Conservation (phyloP, 2,888 invertebrate species). For the Periphyllus acericola region DNA sequence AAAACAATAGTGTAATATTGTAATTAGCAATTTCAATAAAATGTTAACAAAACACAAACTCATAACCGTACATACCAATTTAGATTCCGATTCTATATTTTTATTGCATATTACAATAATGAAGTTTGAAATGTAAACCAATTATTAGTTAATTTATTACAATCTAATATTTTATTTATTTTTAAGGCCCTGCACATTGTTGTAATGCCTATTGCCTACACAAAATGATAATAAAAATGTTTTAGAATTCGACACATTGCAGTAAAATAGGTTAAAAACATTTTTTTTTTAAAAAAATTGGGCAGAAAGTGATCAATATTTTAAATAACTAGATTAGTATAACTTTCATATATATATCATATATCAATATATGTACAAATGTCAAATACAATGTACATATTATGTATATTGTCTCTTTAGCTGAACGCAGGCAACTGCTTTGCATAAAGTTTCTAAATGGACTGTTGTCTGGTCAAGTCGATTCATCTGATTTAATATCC, state of each 20-base stretch:
- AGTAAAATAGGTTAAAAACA: not conserved
- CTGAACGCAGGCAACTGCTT: too few relatives aligned
- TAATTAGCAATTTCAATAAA: too few relatives aligned
- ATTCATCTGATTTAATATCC: too few relatives aligned
- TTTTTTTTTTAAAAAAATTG: not conserved
- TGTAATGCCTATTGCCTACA: conserved; percentile 5
- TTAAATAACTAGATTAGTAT: not conserved
- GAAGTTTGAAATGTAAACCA: not conserved
- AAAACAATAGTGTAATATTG: not conserved
- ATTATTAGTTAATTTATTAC: not conserved
- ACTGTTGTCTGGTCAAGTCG: too few relatives aligned
- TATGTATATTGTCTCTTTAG: too few relatives aligned
- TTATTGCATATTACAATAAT: not conserved
- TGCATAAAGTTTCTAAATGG: too few relatives aligned
- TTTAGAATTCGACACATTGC: not conserved
- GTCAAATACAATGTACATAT: not conserved
- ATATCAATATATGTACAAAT: not conserved
- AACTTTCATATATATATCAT: conserved; percentile 10
- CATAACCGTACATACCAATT: not conserved
- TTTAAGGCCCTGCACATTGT: not conserved
- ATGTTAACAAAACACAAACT: not conserved
- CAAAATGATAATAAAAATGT: not conserved
- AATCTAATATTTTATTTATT: not conserved
- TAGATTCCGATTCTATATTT: not conserved
- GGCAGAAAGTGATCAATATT: not conserved